Percentiles rank a stretch among this genome's conserved stretches.
These are phyloP conservation scores for Nasonia vitripennis DNA, from an alignment of 1,140 invertebrate genomes.

Conservation along the genomic window DNA sequence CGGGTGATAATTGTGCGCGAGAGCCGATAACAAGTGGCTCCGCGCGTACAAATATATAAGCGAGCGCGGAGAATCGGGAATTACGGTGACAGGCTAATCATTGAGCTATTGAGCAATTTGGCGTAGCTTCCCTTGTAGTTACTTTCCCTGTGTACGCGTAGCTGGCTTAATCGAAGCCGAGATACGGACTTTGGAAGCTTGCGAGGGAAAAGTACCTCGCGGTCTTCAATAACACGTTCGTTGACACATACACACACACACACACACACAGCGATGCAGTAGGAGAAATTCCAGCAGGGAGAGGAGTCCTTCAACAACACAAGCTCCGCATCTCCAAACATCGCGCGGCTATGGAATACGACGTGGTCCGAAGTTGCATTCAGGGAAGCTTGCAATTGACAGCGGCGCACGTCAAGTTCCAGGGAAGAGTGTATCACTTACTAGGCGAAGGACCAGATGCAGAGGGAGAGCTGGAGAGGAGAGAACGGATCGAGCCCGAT, in stretches of 20 bases:
- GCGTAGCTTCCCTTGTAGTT: neutral
- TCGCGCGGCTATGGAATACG: no score
- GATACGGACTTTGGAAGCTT: no score
- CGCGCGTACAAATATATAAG: neutral
- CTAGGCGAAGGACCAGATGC: neutral
- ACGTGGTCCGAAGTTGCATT: neutral
- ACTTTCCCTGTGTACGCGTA: neutral
- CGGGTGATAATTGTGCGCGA: neutral
- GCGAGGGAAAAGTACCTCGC: no score
- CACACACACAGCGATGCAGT: no score
- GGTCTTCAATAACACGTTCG: no score
- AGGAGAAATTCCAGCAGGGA: no score
- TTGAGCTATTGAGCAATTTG: neutral
- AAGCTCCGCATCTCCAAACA: no score
- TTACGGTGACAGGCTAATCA: neutral
- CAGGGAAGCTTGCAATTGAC: constrained; percentile 27
- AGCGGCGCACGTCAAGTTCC: neutral
- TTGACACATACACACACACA: no score
- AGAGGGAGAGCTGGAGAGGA: neutral
- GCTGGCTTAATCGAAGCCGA: no score
- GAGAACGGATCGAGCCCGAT: neutral
- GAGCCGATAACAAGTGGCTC: neutral
- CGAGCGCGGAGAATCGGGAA: neutral
- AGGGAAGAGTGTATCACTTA: constrained; percentile 14
- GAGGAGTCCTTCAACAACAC: no score